phyloP scores from a whole-genome alignment of 2,797 vertebrate species.

The Poeciliopsis gracilis region DNA sequence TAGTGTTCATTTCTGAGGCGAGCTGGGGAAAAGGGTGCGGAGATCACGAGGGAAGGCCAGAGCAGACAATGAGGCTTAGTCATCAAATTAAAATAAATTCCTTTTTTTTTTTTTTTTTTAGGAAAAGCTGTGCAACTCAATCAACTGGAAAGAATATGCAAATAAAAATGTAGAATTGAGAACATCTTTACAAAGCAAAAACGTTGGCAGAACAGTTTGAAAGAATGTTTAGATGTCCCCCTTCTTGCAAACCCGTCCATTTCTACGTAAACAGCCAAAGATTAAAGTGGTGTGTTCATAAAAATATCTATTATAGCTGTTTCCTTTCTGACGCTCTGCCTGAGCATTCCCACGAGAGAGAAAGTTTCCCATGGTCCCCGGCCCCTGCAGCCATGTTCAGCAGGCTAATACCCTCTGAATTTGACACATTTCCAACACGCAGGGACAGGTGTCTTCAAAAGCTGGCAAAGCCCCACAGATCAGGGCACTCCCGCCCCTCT shows the following conservation, averaged over 20 bases:
- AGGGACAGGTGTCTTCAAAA: conserved; percentile 76
- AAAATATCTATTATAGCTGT: conserved; percentile 38
- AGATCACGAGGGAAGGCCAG: conserved; percentile 54
- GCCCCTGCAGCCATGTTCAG: conserved; percentile 61
- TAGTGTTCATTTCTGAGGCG: conserved; percentile 52
- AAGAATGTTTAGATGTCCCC: background rate
- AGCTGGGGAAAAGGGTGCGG: conserved; percentile 35
- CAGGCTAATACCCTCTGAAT: conserved; percentile 61
- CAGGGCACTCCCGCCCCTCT: conserved; percentile 35
- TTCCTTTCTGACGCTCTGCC: conserved; percentile 19
- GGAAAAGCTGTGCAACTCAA: conserved; percentile 25
- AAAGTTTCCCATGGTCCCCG: conserved; percentile 62
- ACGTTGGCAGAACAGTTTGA: background rate
- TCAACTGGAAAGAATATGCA: conserved; percentile 10
- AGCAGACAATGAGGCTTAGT: conserved; percentile 58
- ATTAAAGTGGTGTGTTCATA: conserved; percentile 18
- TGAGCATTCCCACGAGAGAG: conserved; percentile 56
- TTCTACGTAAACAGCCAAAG: conserved; percentile 17
- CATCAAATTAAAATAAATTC: conserved; percentile 65
- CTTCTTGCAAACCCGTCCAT: background rate
- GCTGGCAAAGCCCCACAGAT: conserved; percentile 50
- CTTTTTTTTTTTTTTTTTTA: conserved; percentile 55
- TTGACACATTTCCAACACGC: conserved; percentile 62
- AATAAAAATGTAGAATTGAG: conserved; percentile 13
- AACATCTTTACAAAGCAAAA: conserved; percentile 5